These are phyloP conservation scores for Unio delphinus DNA, from an alignment of 2,888 invertebrate species.

Conservation along the genomic window DNA sequence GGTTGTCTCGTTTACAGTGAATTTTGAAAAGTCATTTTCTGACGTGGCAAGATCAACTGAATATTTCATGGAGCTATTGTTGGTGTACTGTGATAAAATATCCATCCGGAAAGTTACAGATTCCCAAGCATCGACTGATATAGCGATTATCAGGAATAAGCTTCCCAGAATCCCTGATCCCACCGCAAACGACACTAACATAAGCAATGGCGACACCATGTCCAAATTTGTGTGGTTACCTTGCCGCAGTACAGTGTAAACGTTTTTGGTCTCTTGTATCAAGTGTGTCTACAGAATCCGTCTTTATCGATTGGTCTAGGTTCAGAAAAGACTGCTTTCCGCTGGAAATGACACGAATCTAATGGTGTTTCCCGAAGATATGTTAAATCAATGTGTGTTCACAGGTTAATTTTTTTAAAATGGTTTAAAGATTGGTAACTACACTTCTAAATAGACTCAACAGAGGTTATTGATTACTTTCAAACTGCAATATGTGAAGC, in stretches of 20 bases:
- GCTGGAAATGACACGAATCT: background rate
- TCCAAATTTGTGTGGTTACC: too few relatives aligned
- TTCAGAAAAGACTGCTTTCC: background rate
- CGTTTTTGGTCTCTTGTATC: too few relatives aligned
- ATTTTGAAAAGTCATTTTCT: constrained; percentile 15
- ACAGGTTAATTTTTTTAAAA: too few relatives aligned
- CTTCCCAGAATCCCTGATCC: constrained; percentile 37
- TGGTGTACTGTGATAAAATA: constrained; percentile 17
- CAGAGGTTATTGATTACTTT: too few relatives aligned
- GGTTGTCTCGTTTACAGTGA: constrained; percentile 7
- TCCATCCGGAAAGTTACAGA: constrained; percentile 27
- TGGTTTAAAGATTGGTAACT: too few relatives aligned
- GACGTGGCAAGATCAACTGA: constrained; percentile 21
- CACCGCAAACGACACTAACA: constrained; percentile 41
- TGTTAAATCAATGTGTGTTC: too few relatives aligned
- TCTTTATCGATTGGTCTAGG: too few relatives aligned
- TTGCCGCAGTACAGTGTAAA: too few relatives aligned
- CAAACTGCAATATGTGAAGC: too few relatives aligned
- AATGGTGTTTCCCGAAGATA: background rate
- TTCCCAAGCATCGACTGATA: constrained; percentile 43
- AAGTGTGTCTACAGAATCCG: too few relatives aligned
- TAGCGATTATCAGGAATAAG: constrained; percentile 41
- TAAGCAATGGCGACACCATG: constrained; percentile 44
- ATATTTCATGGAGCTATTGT: constrained; percentile 25
- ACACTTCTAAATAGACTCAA: too few relatives aligned